Evolutionary conservation across 2,113 vertebrate species (phyloP), one percentile per base, ranked within the genome.

Genomic region (Actenoides lindsayi): DNA sequence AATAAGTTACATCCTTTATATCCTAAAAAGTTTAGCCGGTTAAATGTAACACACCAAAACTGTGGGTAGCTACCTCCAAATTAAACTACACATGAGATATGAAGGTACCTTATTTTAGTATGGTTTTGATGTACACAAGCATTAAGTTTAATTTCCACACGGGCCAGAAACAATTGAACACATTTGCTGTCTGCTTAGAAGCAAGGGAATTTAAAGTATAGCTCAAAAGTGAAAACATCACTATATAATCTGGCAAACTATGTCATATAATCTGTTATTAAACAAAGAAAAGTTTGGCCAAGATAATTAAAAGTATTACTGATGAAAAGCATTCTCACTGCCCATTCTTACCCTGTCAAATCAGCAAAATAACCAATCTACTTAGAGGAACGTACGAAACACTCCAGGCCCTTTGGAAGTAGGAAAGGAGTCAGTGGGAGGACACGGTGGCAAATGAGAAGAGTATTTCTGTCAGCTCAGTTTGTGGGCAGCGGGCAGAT

Each of bases 41-140:
- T 53, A 64, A 92, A 76, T 3, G 6, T 13, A 83, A 71, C 27
- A 59, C 59, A 8, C 35, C 35, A 67, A 78, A 90, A 37, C 0
- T 6, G 11, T 27, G n/a, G 42, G 21, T 35, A 15, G 3, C 16
- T 60, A 68, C 18, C 17, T 56, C 25, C 87, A 60, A 75, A 92
- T n/a, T 30, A 83, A 89, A 54, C 46, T 24, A 9, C 51, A 41
- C 0, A 1, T 0, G 2, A 68, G 64, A 89, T 16, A 35, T 1
- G 7, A 75, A 48, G n/a, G 17, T 31, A 69, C 13, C 24, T 71
- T 1, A 1, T 53, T 71, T 89, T 28, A 74, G 39, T 25, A 54
- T 12, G 37, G 4, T 60, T 84, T 64, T 84, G 64, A 73, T 21
- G 69, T 14, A 94, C 11, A 23, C 31, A 35, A 68, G 28, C 50